phyloP scores from a whole-genome alignment of 1,140 invertebrate genomes.

The Drosophila triauraria region DNA sequence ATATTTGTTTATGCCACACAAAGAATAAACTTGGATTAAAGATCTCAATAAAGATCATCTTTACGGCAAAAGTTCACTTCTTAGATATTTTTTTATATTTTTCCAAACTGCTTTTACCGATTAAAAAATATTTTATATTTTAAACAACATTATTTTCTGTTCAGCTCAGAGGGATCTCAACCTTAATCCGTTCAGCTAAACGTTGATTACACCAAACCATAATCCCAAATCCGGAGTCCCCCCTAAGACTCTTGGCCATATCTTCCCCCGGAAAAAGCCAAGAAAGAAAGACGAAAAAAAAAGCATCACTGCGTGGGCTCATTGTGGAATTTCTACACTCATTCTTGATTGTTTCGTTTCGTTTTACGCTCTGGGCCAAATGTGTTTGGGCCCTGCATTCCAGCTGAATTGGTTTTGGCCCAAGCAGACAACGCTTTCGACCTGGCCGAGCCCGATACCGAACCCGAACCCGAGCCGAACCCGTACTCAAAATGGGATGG shows the following conservation, averaged over 20 bases:
- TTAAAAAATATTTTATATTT: no score
- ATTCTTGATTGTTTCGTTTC: slow-evolving; percentile 83
- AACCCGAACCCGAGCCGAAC: no score
- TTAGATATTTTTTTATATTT: no score
- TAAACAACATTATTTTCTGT: no score
- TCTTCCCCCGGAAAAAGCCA: not conserved
- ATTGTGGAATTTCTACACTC: slow-evolving; percentile 83
- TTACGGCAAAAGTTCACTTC: no score
- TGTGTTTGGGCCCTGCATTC: slow-evolving; percentile 70
- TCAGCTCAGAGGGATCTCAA: no score
- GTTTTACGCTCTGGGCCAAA: slow-evolving; percentile 80
- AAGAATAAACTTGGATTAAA: slow-evolving; percentile 5
- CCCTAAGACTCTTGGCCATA: not conserved
- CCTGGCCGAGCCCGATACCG: slow-evolving; percentile 46
- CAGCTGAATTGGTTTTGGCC: slow-evolving; percentile 74
- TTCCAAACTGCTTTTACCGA: no score
- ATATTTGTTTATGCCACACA: slow-evolving; percentile 69
- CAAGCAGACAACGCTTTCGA: slow-evolving; percentile 39
- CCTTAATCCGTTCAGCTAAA: slow-evolving; percentile 34
- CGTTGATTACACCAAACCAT: slow-evolving; percentile 50
- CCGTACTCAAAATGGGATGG: slow-evolving; percentile 19
- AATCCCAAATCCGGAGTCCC: not conserved
- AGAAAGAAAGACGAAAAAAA: not conserved
- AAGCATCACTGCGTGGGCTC: slow-evolving; percentile 73
- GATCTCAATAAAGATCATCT: no score